Base-by-base conservation (phyloP, 2,888 invertebrate genomes). In the Entomobrya proxima region DNA sequence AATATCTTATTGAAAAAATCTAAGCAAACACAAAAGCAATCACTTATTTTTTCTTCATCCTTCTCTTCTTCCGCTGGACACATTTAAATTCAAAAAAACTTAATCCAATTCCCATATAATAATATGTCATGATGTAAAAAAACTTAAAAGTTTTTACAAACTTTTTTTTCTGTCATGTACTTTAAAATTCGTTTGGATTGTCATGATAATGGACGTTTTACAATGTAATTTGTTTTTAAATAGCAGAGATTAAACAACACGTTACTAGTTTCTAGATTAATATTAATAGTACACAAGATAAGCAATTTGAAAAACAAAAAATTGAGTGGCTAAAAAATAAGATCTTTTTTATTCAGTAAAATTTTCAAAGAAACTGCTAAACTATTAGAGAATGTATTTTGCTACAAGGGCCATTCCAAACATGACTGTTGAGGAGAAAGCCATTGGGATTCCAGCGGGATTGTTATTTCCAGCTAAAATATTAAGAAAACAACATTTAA, bases 331-430 rank as follows among this genome's bases (percentile, higher is more conserved):
- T 64, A 37, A 64, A n/a, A 24, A 64, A 64, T 64, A 64, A 64
- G 64, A 64, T 64, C 64, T 64, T 64, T 18, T 52, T 52, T 52
- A 52, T 5, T n/a, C 21, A 21, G 2, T 21, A 11, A 55, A n/a
- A n/a, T n/a, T 61, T 55, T 55, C 27, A n/a, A 30, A 35, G 30
- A 9, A 37, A 21, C 32, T 61, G 32, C 9, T 61, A n/a, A n/a
- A n/a, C n/a, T 27, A 2, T 74, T 75, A 85, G 35, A 80, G 76
- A 44, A 85, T 64, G 64, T 78, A 85, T 21, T 85, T 85, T 47
- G 85, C 78, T 15, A 85, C 79, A 18, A 72, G 21, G 1, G 79
- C 79, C 79, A 85, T 85, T 69, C 58, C 83, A 21, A 76, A 69
- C 15, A 83, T 77, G 77, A 83, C 72, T 50, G 83, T 69, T 9